phyloP scores from a whole-genome alignment of 2,113 vertebrate genomes.

The Spilogale gracilis region DNA sequence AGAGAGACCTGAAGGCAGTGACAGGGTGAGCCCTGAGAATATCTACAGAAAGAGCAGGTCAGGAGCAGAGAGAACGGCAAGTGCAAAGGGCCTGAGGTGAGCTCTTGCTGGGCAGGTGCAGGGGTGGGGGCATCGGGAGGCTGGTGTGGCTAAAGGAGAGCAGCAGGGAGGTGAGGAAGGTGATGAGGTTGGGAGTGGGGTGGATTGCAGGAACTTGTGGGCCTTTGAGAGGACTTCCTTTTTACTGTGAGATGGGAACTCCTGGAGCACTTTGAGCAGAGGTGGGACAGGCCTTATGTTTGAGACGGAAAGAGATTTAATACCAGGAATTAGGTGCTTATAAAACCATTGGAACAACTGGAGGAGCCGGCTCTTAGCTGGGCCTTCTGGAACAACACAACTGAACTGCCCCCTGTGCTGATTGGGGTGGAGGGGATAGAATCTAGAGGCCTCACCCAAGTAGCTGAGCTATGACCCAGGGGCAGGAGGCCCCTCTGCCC shows the following conservation, averaged over 20 bases:
- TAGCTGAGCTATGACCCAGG: background rate
- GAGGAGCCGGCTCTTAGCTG: background rate
- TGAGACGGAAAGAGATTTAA: background rate
- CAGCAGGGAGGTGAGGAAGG: background rate
- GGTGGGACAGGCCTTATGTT: background rate
- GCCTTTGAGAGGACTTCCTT: background rate
- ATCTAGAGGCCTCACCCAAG: background rate
- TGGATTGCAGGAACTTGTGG: background rate
- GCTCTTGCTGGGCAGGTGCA: background rate
- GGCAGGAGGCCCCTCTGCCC: background rate
- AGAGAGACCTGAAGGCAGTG: background rate
- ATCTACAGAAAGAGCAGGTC: background rate
- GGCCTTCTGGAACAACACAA: background rate
- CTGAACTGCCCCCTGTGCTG: background rate
- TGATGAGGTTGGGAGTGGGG: background rate
- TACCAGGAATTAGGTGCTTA: background rate
- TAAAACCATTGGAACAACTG: constrained; percentile 23
- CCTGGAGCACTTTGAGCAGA: background rate
- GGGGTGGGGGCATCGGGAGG: background rate
- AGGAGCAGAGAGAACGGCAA: background rate
- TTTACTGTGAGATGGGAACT: background rate
- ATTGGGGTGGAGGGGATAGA: too few relatives aligned
- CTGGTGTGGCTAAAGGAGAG: background rate
- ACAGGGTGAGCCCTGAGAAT: background rate
- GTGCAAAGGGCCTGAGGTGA: constrained; percentile 7